Evolutionary conservation across 2,797 vertebrate genomes (phyloP).

Genomic region (Chelonia mydas): DNA sequence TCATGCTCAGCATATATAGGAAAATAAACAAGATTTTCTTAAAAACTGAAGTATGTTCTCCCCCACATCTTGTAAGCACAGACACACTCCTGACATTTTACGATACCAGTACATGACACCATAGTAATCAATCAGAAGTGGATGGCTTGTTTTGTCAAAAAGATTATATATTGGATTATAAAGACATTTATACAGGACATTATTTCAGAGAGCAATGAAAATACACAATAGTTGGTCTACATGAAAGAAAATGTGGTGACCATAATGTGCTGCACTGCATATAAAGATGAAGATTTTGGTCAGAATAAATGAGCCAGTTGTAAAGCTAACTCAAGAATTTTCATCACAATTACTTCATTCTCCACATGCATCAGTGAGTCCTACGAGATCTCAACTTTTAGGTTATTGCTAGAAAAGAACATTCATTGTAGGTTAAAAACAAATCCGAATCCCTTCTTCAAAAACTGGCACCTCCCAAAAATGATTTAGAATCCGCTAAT

Average conservation of each 20-base stretch:
- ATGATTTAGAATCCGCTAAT: slow-evolving; percentile 3
- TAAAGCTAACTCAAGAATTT: slow-evolving; percentile 24
- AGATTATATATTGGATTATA: background rate
- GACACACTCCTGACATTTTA: background rate
- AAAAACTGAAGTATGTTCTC: slow-evolving; percentile 20
- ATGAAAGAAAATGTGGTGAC: background rate
- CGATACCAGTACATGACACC: background rate
- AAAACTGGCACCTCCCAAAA: slow-evolving; percentile 3
- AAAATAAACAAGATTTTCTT: background rate
- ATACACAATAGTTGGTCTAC: background rate
- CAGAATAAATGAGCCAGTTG: slow-evolving; percentile 18
- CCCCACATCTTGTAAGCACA: background rate
- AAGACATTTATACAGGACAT: background rate
- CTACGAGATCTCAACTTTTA: slow-evolving; percentile 9
- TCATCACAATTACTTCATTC: slow-evolving; percentile 50
- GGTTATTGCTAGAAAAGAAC: slow-evolving; percentile 31
- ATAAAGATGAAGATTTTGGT: background rate
- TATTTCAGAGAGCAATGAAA: slow-evolving; percentile 15
- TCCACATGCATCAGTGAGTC: slow-evolving; percentile 16
- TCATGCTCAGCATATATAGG: background rate
- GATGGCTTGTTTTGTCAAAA: slow-evolving; percentile 41
- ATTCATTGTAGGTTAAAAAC: slow-evolving; percentile 36
- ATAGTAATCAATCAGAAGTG: slow-evolving; percentile 42
- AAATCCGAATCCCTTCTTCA: slow-evolving; percentile 29
- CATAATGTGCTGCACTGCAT: background rate